These are phyloP conservation scores for Drosophila demipolita DNA, from an alignment of 2,888 invertebrate genomes.

Conservation along the genomic window DNA sequence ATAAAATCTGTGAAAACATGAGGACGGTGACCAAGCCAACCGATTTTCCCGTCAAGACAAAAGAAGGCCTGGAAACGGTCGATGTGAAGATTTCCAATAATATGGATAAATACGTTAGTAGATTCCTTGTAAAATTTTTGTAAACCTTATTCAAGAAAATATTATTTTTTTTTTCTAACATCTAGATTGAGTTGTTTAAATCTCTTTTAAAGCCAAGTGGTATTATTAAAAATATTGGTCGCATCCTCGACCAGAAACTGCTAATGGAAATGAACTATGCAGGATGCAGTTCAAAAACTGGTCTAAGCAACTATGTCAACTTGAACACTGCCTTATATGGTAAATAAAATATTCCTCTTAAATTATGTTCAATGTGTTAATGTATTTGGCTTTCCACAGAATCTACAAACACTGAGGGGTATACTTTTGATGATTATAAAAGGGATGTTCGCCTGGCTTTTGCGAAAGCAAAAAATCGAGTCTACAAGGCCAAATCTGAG, in stretches of 20 bases:
- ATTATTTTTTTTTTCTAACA: background rate
- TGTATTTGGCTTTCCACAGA: slow-evolving; percentile 13
- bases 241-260: slow-evolving; percentile 38
- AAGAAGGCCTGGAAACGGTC: slow-evolving; percentile 32
- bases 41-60: slow-evolving; percentile 44
- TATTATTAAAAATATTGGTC: slow-evolving; percentile 45
- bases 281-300: slow-evolving; percentile 37
- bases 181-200: slow-evolving; percentile 40
- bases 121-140: background rate
- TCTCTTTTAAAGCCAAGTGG: slow-evolving; percentile 39
- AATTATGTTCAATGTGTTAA: background rate
- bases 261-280: slow-evolving; percentile 53
- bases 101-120: slow-evolving; percentile 49
- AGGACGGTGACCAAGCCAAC: slow-evolving; percentile 20
- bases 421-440: slow-evolving; percentile 42
- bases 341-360: background rate
- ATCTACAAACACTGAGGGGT: slow-evolving; percentile 47
- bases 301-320: slow-evolving; percentile 40
- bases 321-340: slow-evolving; percentile 50
- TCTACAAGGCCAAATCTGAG: slow-evolving; percentile 40
- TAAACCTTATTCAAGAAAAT: background rate
- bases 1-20: slow-evolving; percentile 45
- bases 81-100: slow-evolving; percentile 43
- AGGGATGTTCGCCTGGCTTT: slow-evolving; percentile 46
- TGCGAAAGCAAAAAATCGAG: slow-evolving; percentile 45